Conservation (phyloP, 2,113 vertebrate genomes). For the Microcebus jonahi region DNA sequence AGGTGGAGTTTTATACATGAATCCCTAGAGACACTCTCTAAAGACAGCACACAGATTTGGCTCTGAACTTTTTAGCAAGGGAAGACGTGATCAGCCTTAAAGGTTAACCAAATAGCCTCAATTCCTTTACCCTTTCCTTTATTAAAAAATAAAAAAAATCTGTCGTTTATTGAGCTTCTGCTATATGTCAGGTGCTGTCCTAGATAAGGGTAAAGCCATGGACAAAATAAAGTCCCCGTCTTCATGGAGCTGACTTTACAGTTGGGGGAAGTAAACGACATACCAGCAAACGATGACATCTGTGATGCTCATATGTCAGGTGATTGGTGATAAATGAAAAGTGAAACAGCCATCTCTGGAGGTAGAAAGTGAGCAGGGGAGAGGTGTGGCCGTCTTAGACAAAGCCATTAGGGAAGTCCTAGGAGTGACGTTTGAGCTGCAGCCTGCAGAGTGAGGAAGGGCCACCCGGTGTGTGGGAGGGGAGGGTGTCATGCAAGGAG, state of each 20-base stretch:
- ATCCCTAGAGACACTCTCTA: background rate
- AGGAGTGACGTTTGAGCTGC: background rate
- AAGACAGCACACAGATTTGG: background rate
- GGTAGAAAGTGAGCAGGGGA: background rate
- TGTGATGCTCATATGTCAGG: background rate
- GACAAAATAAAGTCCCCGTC: background rate
- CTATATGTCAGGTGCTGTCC: background rate
- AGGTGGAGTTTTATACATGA: background rate
- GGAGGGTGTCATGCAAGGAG: background rate
- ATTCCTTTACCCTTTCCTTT: background rate
- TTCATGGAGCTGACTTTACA: background rate
- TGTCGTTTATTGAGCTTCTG: background rate
- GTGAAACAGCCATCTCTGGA: background rate
- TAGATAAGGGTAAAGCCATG: background rate
- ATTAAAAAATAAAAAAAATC: background rate
- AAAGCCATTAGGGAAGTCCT: background rate
- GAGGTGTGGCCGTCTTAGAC: background rate
- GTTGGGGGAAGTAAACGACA: background rate
- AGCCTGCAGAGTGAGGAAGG: background rate
- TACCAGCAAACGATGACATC: background rate
- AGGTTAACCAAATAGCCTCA: background rate
- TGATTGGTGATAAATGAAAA: background rate
- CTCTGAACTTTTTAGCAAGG: constrained; percentile 18
- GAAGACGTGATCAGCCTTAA: background rate
- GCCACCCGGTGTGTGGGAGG: background rate